Evolutionary conservation across 1,140 invertebrate species (phyloP).

Genomic region (Araneus ventricosus): DNA sequence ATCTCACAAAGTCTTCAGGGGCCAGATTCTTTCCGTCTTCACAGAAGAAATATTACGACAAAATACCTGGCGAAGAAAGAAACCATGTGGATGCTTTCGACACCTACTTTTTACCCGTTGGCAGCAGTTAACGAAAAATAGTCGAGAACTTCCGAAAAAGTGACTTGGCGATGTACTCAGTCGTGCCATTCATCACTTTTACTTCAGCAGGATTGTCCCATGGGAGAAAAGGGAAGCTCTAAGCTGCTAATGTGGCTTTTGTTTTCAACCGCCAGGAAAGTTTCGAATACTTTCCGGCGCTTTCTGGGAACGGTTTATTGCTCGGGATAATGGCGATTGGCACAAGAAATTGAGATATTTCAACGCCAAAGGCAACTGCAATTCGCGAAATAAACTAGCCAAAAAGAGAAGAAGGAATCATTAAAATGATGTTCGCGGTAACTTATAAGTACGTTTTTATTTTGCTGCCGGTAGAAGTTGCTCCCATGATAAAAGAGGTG

Average conservation of each 20-base stretch:
- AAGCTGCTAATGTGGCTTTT: slow-evolving; percentile 45
- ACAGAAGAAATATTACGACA: neutral
- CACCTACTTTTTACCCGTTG: slow-evolving; percentile 22
- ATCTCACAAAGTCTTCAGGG: no score
- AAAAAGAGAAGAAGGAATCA: neutral
- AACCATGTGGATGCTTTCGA: neutral
- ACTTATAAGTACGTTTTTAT: slow-evolving; percentile 3
- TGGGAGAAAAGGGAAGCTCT: neutral
- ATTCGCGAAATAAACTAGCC: neutral
- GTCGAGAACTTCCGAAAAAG: slow-evolving; percentile 13
- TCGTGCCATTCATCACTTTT: slow-evolving; percentile 2
- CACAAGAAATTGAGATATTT: slow-evolving; percentile 6
- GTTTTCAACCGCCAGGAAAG: slow-evolving; percentile 29
- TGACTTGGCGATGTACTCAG: neutral
- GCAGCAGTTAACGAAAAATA: slow-evolving; percentile 33
- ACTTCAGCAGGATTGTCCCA: neutral
- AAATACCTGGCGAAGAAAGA: neutral
- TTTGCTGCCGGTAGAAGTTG: neutral
- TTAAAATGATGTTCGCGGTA: neutral
- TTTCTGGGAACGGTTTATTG: slow-evolving; percentile 25
- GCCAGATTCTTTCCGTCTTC: no score
- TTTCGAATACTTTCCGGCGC: neutral
- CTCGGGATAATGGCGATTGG: neutral
- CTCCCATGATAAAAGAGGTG: neutral
- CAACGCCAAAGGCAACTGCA: neutral